phyloP scores from a whole-genome alignment of 2,888 invertebrate species.

The Epinotia nisella region DNA sequence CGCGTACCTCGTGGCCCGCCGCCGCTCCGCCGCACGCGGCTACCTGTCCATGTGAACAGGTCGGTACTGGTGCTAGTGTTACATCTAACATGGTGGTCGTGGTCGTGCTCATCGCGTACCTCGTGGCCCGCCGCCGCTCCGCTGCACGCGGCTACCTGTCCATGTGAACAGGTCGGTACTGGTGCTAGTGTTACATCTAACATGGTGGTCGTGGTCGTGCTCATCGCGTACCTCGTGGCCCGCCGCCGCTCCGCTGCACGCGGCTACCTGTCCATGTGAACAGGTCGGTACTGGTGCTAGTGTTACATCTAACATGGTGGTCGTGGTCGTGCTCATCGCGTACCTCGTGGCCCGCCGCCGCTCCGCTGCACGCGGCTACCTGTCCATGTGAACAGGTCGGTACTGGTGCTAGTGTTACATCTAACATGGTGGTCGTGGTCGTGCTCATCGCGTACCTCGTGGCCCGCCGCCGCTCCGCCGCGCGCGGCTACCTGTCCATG shows the following conservation, averaged over 20 bases:
- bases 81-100: conserved; percentile 90
- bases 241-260: conserved; percentile 92
- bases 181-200: too few relatives aligned
- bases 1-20: conserved; percentile 96
- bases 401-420: neutral
- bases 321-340: conserved; percentile 95
- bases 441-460: conserved; percentile 97
- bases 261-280: conserved; percentile 95
- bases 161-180: conserved; percentile 84
- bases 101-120: conserved; percentile 96
- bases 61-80: conserved; percentile 10
- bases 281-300: conserved; percentile 27
- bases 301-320: conserved; percentile 82
- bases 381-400: conserved; percentile 88
- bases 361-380: conserved; percentile 92
- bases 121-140: conserved; percentile 94
- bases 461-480: conserved; percentile 93
- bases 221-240: conserved; percentile 96
- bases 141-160: conserved; percentile 94
- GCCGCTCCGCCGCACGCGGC: conserved; percentile 92
- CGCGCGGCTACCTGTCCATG: conserved; percentile 95
- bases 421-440: conserved; percentile 94
- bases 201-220: conserved; percentile 96
- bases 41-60: conserved; percentile 92
- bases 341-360: conserved; percentile 96